A percentile compares a stretch with the other conserved stretches of the same genome.
These are phyloP conservation scores for Gonocerus acuteangulatus DNA, from an alignment of 2,888 invertebrate genomes.

Conservation along the genomic window DNA sequence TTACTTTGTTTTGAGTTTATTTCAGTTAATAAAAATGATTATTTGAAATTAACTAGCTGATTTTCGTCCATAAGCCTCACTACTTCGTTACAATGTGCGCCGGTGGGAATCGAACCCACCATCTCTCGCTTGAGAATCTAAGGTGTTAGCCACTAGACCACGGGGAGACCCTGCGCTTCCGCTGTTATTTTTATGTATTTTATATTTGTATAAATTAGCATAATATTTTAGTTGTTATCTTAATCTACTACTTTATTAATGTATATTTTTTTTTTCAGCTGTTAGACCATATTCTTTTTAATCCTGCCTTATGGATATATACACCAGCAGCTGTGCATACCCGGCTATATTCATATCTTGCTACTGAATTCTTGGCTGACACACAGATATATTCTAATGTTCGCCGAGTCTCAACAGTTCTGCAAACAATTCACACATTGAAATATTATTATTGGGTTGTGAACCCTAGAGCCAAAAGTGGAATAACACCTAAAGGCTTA, in stretches of 20 bases:
- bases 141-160: too few relatives aligned
- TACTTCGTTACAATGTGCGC: too few relatives aligned
- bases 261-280: slow-evolving; percentile 80
- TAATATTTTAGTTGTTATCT: background rate
- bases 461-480: slow-evolving; percentile 89
- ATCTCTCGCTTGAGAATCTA: too few relatives aligned
- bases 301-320: slow-evolving; percentile 98
- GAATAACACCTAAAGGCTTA: slow-evolving; percentile 88
- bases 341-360: slow-evolving; percentile 91
- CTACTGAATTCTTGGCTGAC: slow-evolving; percentile 96
- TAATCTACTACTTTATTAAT: too few relatives aligned
- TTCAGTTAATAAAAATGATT: too few relatives aligned
- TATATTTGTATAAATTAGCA: background rate
- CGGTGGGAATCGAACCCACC: too few relatives aligned
- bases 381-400: slow-evolving; percentile 97
- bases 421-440: slow-evolving; percentile 96
- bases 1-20: too few relatives aligned
- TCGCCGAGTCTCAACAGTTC: slow-evolving; percentile 88
- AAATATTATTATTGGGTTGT: slow-evolving; percentile 99
- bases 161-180: too few relatives aligned
- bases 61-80: too few relatives aligned
- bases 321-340: slow-evolving; percentile 93
- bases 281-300: slow-evolving; percentile 97
- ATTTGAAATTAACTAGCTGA: too few relatives aligned
- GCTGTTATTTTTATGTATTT: too few relatives aligned